Evolutionary conservation across 2,113 vertebrate genomes (phyloP).

Genomic region (Lepisosteus oculatus): DNA sequence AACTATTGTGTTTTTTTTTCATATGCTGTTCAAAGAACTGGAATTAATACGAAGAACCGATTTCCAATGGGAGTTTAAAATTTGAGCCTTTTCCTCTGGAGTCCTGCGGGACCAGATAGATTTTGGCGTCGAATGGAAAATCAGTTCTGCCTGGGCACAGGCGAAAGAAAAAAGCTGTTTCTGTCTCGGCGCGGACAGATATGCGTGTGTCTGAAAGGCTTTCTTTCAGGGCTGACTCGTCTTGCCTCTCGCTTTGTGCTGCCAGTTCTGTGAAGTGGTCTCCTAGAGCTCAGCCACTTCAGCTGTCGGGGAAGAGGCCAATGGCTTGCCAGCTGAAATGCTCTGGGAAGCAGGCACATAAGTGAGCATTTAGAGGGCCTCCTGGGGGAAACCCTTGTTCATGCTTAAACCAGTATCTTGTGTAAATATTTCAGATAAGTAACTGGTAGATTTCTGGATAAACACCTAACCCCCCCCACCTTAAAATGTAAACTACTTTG

Average conservation of each 20-base stretch:
- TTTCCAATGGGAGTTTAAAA: no score
- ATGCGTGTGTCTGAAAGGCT: no score
- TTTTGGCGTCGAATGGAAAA: no score
- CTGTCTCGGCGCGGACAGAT: no score
- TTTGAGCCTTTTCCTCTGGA: no score
- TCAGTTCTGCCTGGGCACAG: no score
- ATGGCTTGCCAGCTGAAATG: constrained; percentile 43
- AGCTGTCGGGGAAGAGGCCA: constrained; percentile 42
- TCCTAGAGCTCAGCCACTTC: constrained; percentile 34
- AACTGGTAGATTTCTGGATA: constrained; percentile 18
- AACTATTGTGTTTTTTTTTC: no score
- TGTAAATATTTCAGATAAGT: constrained; percentile 56
- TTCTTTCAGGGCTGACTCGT: neutral
- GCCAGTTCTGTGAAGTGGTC: constrained; percentile 18
- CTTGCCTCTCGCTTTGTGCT: neutral
- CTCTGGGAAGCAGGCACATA: constrained; percentile 42
- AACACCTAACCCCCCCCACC: neutral
- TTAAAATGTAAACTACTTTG: no score
- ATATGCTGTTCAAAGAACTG: no score
- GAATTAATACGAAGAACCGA: no score
- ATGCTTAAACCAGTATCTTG: constrained; percentile 57
- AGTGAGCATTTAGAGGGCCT: constrained; percentile 46
- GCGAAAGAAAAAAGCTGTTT: no score
- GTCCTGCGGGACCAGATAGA: no score
- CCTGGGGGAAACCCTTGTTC: constrained; percentile 42